phyloP scores from a whole-genome alignment of 2,113 vertebrate species.

The Oriolus oriolus region DNA sequence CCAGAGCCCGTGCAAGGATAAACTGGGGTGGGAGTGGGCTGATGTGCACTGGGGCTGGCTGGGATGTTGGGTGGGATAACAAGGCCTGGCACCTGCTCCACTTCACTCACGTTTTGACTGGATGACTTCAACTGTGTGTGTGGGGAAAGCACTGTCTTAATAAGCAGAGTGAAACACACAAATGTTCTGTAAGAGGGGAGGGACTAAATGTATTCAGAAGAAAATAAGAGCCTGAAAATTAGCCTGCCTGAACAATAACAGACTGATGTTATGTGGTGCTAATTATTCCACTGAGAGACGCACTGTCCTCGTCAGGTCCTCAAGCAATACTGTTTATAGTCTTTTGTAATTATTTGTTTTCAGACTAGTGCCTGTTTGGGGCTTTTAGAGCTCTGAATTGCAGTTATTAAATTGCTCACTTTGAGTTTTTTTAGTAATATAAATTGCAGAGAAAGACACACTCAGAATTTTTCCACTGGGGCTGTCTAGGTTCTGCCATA shows the following conservation, averaged over 20 bases:
- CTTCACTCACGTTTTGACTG: background rate
- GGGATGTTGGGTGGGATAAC: background rate
- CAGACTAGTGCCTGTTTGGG: background rate
- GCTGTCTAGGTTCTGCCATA: background rate
- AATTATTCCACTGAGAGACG: slow-evolving; percentile 8
- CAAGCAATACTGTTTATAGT: background rate
- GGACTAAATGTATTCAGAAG: background rate
- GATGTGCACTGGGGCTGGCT: background rate
- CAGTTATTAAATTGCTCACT: background rate
- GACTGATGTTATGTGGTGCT: background rate
- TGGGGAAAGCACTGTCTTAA: background rate
- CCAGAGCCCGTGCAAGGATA: accelerated
- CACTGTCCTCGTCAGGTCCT: background rate
- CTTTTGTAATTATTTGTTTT: slow-evolving; percentile 33
- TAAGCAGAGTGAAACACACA: accelerated
- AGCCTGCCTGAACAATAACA: background rate
- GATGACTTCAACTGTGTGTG: accelerated
- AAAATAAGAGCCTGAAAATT: background rate
- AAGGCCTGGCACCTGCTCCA: background rate
- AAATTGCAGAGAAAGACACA: background rate
- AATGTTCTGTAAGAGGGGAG: background rate
- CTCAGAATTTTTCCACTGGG: background rate
- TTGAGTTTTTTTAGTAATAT: background rate
- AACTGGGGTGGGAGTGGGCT: background rate
- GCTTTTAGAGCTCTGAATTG: background rate